Conservation (phyloP, 1,140 invertebrate genomes). For the Oryctes rhinoceros region DNA sequence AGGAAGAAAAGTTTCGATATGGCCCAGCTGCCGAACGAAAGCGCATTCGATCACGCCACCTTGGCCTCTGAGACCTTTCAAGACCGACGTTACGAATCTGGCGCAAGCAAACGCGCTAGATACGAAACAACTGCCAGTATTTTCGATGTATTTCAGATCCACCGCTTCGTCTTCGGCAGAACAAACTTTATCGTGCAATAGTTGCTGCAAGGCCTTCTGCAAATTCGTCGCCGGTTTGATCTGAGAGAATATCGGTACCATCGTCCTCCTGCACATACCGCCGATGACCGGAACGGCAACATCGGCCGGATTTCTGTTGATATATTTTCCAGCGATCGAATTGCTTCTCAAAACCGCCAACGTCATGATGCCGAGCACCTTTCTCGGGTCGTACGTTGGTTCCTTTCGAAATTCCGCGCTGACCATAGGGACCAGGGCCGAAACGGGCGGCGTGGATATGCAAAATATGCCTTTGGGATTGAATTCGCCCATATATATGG, state of each 20-base stretch:
- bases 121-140: constrained; percentile 47
- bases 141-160: constrained; percentile 46
- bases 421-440: constrained; percentile 56
- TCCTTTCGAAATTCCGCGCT: constrained; percentile 56
- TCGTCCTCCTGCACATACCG: constrained; percentile 48
- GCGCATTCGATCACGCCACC: constrained; percentile 54
- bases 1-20: constrained; percentile 55
- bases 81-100: constrained; percentile 53
- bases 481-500: constrained; percentile 54
- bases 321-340: constrained; percentile 47
- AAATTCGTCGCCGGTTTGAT: constrained; percentile 21
- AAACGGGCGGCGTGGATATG: constrained; percentile 55
- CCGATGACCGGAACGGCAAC: constrained; percentile 54
- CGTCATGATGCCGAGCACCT: constrained; percentile 56
- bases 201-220: not conserved
- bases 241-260: constrained; percentile 53
- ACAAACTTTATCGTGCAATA: constrained; percentile 50
- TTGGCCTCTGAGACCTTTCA: constrained; percentile 53
- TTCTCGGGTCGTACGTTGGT: constrained; percentile 53
- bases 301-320: constrained; percentile 46
- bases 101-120: constrained; percentile 54
- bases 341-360: constrained; percentile 53
- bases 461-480: constrained; percentile 56
- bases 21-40: constrained; percentile 55
- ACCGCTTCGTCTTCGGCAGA: constrained; percentile 53